Percentiles rank a stretch among this genome's conserved stretches.
phyloP scores from a whole-genome alignment of 2,113 vertebrate genomes.

The Taxidea taxus region DNA sequence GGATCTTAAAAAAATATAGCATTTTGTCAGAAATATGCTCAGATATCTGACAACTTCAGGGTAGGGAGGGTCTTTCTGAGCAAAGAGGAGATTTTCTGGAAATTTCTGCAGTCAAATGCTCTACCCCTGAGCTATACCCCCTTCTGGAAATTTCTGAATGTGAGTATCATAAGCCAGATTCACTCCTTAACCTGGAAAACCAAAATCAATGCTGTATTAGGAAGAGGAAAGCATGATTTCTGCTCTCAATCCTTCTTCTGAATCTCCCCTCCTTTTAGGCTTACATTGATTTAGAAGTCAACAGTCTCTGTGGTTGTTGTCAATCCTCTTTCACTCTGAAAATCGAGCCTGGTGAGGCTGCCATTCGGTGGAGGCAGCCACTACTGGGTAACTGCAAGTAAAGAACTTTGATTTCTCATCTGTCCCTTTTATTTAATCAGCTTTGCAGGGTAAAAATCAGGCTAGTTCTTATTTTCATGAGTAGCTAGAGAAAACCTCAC shows the following conservation, averaged over 20 bases:
- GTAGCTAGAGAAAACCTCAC: not conserved
- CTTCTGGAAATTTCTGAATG: constrained; percentile 10
- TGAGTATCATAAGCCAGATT: not conserved
- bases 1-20: not conserved
- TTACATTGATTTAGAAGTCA: not conserved
- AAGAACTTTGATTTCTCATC: not conserved
- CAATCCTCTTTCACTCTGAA: not conserved
- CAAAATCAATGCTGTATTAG: not conserved
- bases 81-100: constrained; percentile 11
- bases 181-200: not conserved
- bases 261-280: not conserved
- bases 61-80: not conserved
- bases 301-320: not conserved
- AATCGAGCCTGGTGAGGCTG: not conserved
- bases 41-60: not conserved
- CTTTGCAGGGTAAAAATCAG: not conserved
- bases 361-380: not conserved
- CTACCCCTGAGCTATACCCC: no score
- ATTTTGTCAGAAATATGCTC: not conserved
- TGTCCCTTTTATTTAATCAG: not conserved
- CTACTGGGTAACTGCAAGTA: not conserved
- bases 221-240: not conserved
- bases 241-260: not conserved
- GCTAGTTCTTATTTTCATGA: not conserved
- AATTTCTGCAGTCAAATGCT: no score